phyloP scores from a whole-genome alignment of 2,797 vertebrate species.

The Crossoptilon crossoptilon region DNA sequence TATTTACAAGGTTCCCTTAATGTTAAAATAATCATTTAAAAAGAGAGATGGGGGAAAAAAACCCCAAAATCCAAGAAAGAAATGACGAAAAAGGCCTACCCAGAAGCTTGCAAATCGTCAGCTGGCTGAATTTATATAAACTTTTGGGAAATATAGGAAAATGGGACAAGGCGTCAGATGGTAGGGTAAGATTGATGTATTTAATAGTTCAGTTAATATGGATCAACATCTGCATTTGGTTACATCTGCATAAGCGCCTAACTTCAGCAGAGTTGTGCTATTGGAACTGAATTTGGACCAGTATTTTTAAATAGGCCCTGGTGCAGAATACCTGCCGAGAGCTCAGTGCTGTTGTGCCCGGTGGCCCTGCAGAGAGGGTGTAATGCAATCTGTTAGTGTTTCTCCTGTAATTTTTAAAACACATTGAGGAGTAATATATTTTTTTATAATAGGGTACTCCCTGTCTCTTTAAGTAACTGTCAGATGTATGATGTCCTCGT shows the following conservation, averaged over 20 bases:
- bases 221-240: constrained; percentile 72
- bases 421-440: constrained; percentile 53
- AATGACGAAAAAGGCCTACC: not conserved
- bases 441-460: constrained; percentile 66
- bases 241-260: constrained; percentile 49
- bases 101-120: constrained; percentile 56
- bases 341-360: constrained; percentile 26
- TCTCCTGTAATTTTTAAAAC: constrained; percentile 54
- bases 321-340: constrained; percentile 51
- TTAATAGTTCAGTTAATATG: constrained; percentile 68
- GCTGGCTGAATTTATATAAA: constrained; percentile 50
- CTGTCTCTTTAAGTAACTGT: constrained; percentile 72
- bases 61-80: not conserved
- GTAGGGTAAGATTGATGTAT: constrained; percentile 54
- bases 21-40: not conserved
- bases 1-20: constrained; percentile 12
- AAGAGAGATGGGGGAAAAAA: not conserved
- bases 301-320: constrained; percentile 48
- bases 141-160: constrained; percentile 37
- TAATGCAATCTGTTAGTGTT: constrained; percentile 67
- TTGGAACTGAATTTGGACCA: constrained; percentile 50
- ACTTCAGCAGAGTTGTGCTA: constrained; percentile 50
- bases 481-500: constrained; percentile 42
- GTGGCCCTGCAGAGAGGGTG: constrained; percentile 32
- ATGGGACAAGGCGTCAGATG: constrained; percentile 36